These are phyloP conservation scores for Oncorhynchus nerka DNA, from an alignment of 2,113 vertebrate genomes.

Conservation along the genomic window DNA sequence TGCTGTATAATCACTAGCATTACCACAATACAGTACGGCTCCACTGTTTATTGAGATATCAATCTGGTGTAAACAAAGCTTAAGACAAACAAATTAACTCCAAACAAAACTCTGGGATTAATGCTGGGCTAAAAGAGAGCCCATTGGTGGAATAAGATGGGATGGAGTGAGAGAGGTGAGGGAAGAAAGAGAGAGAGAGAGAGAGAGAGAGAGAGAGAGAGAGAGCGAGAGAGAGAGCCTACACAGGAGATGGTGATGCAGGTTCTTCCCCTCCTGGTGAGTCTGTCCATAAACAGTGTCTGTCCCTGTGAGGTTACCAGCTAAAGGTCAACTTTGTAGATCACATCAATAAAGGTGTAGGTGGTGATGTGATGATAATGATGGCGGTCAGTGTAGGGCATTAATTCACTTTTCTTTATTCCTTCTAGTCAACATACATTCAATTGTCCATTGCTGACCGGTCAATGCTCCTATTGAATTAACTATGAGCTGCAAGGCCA, in stretches of 20 bases:
- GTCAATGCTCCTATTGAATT: conserved; percentile 9
- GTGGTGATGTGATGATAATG: conserved; percentile 51
- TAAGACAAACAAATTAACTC: conserved; percentile 75
- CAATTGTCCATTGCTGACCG: conserved; percentile 55
- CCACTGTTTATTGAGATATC: conserved; percentile 75
- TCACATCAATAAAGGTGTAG: conserved; percentile 62
- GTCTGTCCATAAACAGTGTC: conserved; percentile 49
- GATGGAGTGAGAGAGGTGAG: not conserved
- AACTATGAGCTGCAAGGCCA: conserved; percentile 22
- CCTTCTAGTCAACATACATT: conserved; percentile 58
- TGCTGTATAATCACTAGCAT: conserved; percentile 76
- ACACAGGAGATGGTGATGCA: conserved; percentile 58
- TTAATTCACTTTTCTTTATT: conserved; percentile 41
- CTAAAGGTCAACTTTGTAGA: conserved; percentile 57
- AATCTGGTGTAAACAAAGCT: conserved; percentile 76
- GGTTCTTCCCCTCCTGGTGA: conserved; percentile 52
- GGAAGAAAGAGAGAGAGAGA: not conserved
- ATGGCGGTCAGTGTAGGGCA: conserved; percentile 28
- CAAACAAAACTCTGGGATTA: conserved; percentile 69
- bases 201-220: not conserved
- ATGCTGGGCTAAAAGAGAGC: conserved; percentile 64
- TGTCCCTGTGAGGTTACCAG: conserved; percentile 46
- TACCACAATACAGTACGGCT: conserved; percentile 56
- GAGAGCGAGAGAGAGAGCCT: conserved; percentile 2
- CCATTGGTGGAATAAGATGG: conserved; percentile 50